Conservation (phyloP, 1,140 invertebrate species). For the Euura lappo region DNA sequence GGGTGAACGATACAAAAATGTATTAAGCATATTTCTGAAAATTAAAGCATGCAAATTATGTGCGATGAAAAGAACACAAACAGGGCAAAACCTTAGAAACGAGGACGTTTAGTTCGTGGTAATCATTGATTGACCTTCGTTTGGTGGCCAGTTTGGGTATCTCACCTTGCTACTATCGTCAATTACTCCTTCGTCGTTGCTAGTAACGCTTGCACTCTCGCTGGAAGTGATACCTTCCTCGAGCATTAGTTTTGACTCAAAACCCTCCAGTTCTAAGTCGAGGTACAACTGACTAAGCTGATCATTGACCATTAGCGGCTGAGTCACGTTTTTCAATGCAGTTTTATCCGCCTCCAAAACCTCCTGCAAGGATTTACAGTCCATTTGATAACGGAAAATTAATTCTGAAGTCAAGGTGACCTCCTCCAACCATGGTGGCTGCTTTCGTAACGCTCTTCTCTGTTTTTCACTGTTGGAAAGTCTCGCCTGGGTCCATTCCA, state of each 20-base stretch:
- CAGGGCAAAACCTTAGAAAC: no score
- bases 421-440: slow-evolving; percentile 70
- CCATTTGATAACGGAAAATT: slow-evolving; percentile 73
- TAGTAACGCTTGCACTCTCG: slow-evolving; percentile 67
- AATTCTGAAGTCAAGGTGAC: slow-evolving; percentile 70
- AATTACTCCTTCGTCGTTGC: slow-evolving; percentile 57
- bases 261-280: slow-evolving; percentile 72
- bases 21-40: neutral
- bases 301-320: slow-evolving; percentile 75
- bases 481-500: neutral
- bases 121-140: no score
- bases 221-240: slow-evolving; percentile 70
- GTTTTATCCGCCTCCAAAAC: slow-evolving; percentile 69
- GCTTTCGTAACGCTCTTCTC: slow-evolving; percentile 40
- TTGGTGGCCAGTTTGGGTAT: slow-evolving; percentile 7
- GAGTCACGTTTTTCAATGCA: slow-evolving; percentile 63
- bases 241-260: slow-evolving; percentile 63
- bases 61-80: neutral
- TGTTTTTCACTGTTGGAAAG: neutral
- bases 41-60: neutral
- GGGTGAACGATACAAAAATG: no score
- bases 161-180: slow-evolving; percentile 35
- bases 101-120: no score
- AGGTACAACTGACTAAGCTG: slow-evolving; percentile 75
- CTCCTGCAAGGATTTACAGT: slow-evolving; percentile 66